Base-by-base conservation (phyloP, 2,797 vertebrate genomes). In the Esox masquinongy region DNA sequence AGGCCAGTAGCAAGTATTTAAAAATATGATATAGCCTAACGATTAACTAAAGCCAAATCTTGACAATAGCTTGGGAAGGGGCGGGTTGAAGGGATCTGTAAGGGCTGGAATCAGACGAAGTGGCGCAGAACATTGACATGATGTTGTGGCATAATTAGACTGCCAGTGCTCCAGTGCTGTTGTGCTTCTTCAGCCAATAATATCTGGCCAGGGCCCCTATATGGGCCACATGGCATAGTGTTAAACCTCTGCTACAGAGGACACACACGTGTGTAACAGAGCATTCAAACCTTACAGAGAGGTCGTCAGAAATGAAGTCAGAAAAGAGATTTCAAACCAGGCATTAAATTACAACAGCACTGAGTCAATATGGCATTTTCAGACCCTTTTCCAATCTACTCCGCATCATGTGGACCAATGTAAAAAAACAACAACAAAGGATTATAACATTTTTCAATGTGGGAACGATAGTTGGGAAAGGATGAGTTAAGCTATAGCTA, bases 321-420 rank as follows among this genome's bases (percentile, higher is more conserved):
- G 56, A 12, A 59, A 67, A 34, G 16, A 34, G 29, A 39, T 39
- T n/a, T 56, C 31, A n/a, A 64, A 51, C 68, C 31, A 19, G 39
- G 74, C 17, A 29, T 17, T n/a, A 77, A 31, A 83, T 82, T 70
- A 75, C 34, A 80, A 71, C 29, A 34, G 12, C 15, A 53, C 4
- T 51, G 15, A 53, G 26, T 12, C 15, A 71, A 51, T 50, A 26
- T 24, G 56, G 11, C 56, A 24, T 61, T 12, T 24, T 61, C 56
- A 24, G 22, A 22, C 56, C 4, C 24, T 61, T 24, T 26, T n/a
- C 17, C 24, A 71, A 71, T 12, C 49, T 5, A 31, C 49, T 34
- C 26, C 47, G 16, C 31, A 17, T 59, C 53, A 59, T 59, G 19
- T 22, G 9, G 53, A 82, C 77, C 77, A 59, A 59, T 61, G 56